A percentile compares a stretch with the other conserved stretches of the same genome.
Evolutionary conservation across 2,888 invertebrate genomes (phyloP).

Genomic region (Coelinius sp.): DNA sequence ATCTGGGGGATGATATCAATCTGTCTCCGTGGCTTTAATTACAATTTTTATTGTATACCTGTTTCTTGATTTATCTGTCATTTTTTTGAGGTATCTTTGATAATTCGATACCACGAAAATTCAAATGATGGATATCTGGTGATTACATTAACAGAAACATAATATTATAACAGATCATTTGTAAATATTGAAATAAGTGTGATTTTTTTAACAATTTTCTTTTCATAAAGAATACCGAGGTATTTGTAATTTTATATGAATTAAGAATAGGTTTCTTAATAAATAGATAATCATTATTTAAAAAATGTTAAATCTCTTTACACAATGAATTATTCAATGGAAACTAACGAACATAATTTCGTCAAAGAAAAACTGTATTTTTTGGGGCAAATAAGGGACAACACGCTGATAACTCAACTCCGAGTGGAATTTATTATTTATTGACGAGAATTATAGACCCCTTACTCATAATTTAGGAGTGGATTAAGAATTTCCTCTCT

Average conservation of each 20-base stretch:
- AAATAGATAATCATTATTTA: constrained; percentile 31
- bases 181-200: constrained; percentile 2
- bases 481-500: not conserved
- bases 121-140: constrained; percentile 45
- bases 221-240: constrained; percentile 41
- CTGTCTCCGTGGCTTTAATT: not conserved
- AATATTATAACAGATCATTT: not conserved
- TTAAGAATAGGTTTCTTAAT: constrained; percentile 40
- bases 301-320: constrained; percentile 25
- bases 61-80: not conserved
- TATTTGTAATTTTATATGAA: constrained; percentile 56
- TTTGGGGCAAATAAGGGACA: too few relatives aligned
- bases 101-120: constrained; percentile 16
- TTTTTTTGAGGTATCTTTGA: not conserved
- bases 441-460: not conserved
- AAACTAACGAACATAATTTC: not conserved
- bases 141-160: constrained; percentile 30
- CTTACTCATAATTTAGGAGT: not conserved
- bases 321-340: not conserved
- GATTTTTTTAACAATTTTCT: constrained; percentile 25
- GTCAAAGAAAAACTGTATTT: too few relatives aligned
- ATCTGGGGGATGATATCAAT: not conserved
- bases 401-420: not conserved
- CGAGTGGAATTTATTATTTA: not conserved
- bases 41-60: not conserved